Evolutionary conservation across 1,140 invertebrate genomes (phyloP), one percentile per base, ranked within the genome.

Genomic region (Leptonema lineaticorne): DNA sequence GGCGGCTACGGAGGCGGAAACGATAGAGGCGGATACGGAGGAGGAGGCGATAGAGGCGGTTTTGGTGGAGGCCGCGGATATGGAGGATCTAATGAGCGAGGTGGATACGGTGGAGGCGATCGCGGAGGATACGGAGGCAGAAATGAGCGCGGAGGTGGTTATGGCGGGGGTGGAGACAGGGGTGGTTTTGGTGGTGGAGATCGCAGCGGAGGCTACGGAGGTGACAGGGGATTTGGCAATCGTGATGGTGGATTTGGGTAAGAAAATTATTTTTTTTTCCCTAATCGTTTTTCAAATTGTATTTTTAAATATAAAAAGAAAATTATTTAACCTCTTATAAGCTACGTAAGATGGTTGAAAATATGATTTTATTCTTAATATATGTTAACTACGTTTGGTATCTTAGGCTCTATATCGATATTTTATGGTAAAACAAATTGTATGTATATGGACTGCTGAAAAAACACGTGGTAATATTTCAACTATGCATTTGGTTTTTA

Each of bases 31-130:
- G 82, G 80, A 56, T 76, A 81, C 60, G 78, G 77, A 63, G 79
- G 76, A 69, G 78, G 81, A 33, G 78, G 80, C 27, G 81, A 78
- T 75, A 78, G 78, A 76, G 79, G 81, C 73, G 76, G 80, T 37
- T 77, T 76, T 71, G 79, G 77, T 75, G 78, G 78, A 20, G 24
- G 48, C 7, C 11, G 59, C 45, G n/a, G n/a, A n/a, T n/a, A n/a
- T n/a, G 53, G 63, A 1, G 63, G 58, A n/a, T 62, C 53, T 29
- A 45, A 58, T 16, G 63, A 30, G 6, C 78, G 81, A 74, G 81
- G 80, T 77, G 63, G 74, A 20, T 59, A 41, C 14, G 72, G 69
- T 1, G 67, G 64, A n/a, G 66, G 69, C 20, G 18, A 67, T 18
- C 74, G 75, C 63, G 75, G 78, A 72, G 75, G 73, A 64, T 74